phyloP scores from a whole-genome alignment of 1,140 invertebrate species.

The Aphis gossypii region DNA sequence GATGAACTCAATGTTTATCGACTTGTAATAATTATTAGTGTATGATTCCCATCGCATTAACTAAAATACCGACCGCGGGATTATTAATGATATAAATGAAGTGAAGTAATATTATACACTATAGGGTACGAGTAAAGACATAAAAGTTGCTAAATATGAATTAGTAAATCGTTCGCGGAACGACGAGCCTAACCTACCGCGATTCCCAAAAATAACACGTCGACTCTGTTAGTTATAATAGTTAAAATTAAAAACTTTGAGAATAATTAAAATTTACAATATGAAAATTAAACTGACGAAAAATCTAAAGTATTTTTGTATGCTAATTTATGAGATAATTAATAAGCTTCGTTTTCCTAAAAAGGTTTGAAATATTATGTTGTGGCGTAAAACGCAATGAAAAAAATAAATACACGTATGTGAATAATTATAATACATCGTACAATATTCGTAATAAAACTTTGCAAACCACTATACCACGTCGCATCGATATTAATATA shows the following conservation, averaged over 20 bases:
- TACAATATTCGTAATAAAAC: neutral
- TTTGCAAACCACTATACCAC: neutral
- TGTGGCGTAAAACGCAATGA: neutral
- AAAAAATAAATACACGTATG: neutral
- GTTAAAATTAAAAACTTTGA: neutral
- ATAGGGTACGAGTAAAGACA: neutral
- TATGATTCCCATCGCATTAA: too few species aligned
- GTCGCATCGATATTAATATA: neutral
- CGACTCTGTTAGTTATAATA: neutral
- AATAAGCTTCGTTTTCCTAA: neutral
- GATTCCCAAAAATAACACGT: neutral
- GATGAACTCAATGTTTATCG: neutral
- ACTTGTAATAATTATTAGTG: too few species aligned
- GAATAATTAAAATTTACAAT: neutral
- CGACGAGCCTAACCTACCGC: neutral
- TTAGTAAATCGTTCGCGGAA: neutral
- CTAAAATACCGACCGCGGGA: too few species aligned
- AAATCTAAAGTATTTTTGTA: neutral
- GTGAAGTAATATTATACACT: neutral
- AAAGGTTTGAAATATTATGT: neutral
- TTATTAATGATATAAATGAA: neutral
- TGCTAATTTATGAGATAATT: neutral
- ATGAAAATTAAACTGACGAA: neutral
- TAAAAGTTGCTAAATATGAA: neutral
- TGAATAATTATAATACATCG: neutral